These are phyloP conservation scores for Anagrus nilaparvatae DNA, from an alignment of 1,140 invertebrate species.

Conservation along the genomic window DNA sequence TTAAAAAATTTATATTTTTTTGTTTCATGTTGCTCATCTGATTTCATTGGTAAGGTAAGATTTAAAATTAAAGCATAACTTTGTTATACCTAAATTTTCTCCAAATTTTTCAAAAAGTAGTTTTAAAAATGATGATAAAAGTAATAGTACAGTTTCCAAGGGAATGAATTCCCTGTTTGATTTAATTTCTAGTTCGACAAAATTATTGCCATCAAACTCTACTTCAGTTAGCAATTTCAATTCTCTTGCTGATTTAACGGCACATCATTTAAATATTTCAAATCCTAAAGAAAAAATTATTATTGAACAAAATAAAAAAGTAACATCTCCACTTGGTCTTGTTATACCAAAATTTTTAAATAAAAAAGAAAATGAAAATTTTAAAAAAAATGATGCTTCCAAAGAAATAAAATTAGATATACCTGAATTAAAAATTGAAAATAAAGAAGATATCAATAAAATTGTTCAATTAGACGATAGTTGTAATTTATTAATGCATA, in stretches of 20 bases:
- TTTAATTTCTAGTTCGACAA: constrained; percentile 13
- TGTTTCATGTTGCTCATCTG: constrained; percentile 38
- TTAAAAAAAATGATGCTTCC: background rate
- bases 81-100: no score
- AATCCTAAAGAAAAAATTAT: constrained; percentile 1
- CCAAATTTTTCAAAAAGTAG: no score
- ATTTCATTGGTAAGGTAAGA: constrained; percentile 46
- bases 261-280: constrained; percentile 14
- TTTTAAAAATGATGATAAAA: constrained; percentile 6
- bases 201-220: no score
- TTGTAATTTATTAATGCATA: no score
- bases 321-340: background rate
- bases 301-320: background rate
- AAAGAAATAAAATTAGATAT: constrained; percentile 3
- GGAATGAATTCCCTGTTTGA: constrained; percentile 11
- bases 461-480: no score
- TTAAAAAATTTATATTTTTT: constrained; percentile 27
- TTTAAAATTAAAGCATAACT: no score
- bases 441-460: constrained; percentile 1
- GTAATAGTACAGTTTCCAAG: background rate
- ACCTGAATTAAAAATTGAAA: constrained; percentile 8
- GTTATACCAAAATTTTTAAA: background rate
- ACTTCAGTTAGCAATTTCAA: background rate
- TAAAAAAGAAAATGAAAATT: constrained; percentile 5
- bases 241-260: constrained; percentile 16